Conservation (phyloP, 2,888 invertebrate genomes). For the Trissoscelio sp. region DNA sequence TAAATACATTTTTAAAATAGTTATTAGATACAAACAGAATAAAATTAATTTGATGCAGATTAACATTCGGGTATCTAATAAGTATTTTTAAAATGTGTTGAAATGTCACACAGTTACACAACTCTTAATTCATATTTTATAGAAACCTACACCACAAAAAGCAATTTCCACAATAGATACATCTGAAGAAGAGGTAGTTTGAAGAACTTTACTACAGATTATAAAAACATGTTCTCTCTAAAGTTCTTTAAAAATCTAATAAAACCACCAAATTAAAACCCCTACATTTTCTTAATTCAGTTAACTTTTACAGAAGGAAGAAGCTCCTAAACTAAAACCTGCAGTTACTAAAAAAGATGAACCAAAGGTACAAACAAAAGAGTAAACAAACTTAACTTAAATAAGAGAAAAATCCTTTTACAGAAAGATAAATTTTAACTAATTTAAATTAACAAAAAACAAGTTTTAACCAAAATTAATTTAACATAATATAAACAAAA, state of each 20-base stretch:
- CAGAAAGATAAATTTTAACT: too few relatives aligned
- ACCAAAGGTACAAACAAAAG: conserved; percentile 33
- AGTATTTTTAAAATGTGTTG: too few relatives aligned
- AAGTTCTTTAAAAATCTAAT: background rate
- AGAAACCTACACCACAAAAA: background rate
- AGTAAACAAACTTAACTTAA: too few relatives aligned
- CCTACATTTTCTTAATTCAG: background rate
- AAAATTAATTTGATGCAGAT: too few relatives aligned
- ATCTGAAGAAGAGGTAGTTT: background rate
- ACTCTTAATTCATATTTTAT: too few relatives aligned
- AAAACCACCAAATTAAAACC: background rate
- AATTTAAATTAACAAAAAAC: too few relatives aligned
- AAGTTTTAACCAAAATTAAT: too few relatives aligned
- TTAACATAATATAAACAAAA: background rate
- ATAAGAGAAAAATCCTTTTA: too few relatives aligned
- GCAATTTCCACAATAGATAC: background rate
- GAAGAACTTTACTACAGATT: background rate
- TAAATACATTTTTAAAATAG: background rate
- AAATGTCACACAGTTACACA: too few relatives aligned
- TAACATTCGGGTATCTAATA: too few relatives aligned
- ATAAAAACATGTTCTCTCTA: background rate
- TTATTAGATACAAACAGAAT: too few relatives aligned
- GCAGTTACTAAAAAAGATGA: conserved; percentile 17
- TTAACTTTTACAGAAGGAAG: conserved; percentile 32
- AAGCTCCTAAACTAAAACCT: conserved; percentile 26